Evolutionary conservation across 2,113 vertebrate species (phyloP).

Genomic region (Dasyornis broadbenti): DNA sequence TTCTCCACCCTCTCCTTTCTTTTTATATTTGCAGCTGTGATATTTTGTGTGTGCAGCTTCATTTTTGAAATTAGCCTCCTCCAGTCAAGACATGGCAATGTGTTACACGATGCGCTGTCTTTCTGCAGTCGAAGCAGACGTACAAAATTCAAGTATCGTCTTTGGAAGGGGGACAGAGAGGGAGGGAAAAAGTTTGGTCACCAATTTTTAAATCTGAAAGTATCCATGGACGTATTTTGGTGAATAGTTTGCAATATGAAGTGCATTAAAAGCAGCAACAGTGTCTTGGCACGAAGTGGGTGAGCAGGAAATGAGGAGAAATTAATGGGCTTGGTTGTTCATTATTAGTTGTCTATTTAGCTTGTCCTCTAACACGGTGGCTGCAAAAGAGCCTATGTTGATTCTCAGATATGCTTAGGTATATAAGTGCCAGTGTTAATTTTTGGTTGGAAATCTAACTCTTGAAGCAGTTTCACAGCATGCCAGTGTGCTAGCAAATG

Average conservation of each 20-base stretch:
- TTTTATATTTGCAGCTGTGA: conserved; percentile 14
- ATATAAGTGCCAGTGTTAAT: background rate
- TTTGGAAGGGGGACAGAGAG: background rate
- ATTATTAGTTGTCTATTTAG: conserved; percentile 46
- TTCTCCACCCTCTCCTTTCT: conserved; percentile 15
- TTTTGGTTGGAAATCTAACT: conserved; percentile 9
- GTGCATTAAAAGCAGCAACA: background rate
- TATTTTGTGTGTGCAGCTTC: background rate
- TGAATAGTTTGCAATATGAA: background rate
- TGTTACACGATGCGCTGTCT: background rate
- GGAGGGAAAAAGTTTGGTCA: background rate
- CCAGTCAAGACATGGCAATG: background rate
- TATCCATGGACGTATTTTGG: background rate
- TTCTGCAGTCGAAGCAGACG: background rate
- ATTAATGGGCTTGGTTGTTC: conserved; percentile 22
- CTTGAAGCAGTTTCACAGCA: background rate
- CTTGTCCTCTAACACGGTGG: conserved; percentile 13
- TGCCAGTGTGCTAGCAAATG: background rate
- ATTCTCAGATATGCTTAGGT: conserved; percentile 31
- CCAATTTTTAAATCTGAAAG: background rate
- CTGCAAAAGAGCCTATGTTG: conserved; percentile 12
- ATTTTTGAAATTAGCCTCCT: background rate
- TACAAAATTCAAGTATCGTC: background rate
- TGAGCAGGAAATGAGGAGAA: conserved; percentile 51
- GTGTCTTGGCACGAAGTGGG: conserved; percentile 1